Base-by-base conservation (phyloP, 1,140 invertebrate genomes). In the Ylistrum balloti region DNA sequence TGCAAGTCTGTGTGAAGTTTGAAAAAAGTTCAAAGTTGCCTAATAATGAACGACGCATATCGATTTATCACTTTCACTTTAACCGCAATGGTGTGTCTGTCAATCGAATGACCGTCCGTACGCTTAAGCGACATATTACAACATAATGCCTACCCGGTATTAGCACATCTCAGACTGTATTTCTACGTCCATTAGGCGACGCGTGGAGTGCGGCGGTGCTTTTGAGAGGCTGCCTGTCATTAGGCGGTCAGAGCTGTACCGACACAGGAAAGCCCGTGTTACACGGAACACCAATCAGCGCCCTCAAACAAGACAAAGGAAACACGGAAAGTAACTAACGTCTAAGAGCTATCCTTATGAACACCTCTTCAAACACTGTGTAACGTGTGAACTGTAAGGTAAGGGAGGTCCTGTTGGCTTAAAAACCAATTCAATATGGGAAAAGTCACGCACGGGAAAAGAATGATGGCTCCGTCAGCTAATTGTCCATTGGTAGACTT, bases 271-370 rank as follows among this genome's bases (percentile, higher is more conserved):
- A 17, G 28, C 2, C 56, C 56, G 56, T 28, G 28, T 74, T 28
- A 74, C 56, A 74, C 22, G 56, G 56, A 74, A 74, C 56, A 74
- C 56, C 56, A 74, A 74, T 74, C 56, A 74, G 56, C 22, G 56
- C 22, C 11, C 22, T 74, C 56, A n/a, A 74, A 74, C 56, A 28
- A 0, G 56, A 74, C 56, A 74, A 74, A 74, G 56, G 56, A 74
- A 74, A 74, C 56, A 74, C 9, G 56, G 56, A 74, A 74, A 74
- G 56, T n/a, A 74, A 74, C 56, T 28, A 7, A 74, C 45, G 56
- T 74, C 17, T 74, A n/a, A 74, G 56, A 74, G 56, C 56, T 9
- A 15, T 45, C 41, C 41, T 45, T 45, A 45, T 45, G 41, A 45
- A 45, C 41, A n/a, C 56, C 56, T 74, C 56, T 74, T 74, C 56